phyloP scores from a whole-genome alignment of 2,113 vertebrate genomes.

The Ceuthmochares aereus region DNA sequence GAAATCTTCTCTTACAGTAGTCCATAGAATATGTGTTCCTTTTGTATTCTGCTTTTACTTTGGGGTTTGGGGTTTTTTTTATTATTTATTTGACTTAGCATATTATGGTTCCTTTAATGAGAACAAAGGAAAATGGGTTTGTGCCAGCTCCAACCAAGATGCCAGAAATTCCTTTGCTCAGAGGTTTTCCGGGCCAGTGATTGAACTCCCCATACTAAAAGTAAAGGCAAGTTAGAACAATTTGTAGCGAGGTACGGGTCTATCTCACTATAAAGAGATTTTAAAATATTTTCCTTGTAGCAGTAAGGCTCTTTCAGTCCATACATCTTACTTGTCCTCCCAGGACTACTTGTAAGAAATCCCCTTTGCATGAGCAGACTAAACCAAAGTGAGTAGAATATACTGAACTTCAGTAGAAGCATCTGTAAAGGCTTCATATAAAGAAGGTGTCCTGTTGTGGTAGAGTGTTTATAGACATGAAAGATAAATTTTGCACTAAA shows the following conservation, averaged over 20 bases:
- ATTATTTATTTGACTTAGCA: not conserved
- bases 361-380: not conserved
- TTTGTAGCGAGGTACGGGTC: not conserved
- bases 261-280: not conserved
- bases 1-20: not conserved
- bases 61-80: not conserved
- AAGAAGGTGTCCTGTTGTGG: not conserved
- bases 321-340: not conserved
- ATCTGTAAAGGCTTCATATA: not conserved
- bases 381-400: not conserved
- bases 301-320: not conserved
- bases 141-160: slow-evolving; percentile 55
- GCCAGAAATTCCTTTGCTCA: slow-evolving; percentile 65
- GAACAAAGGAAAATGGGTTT: slow-evolving; percentile 58
- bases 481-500: not conserved
- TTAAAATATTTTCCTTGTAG: too few species aligned
- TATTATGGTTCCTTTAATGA: slow-evolving; percentile 60
- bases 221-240: slow-evolving; percentile 28
- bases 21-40: not conserved
- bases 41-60: slow-evolving; percentile 2
- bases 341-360: not conserved
- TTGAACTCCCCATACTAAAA: slow-evolving; percentile 5
- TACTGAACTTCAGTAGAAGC: not conserved
- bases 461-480: not conserved
- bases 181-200: slow-evolving; percentile 41